Evolutionary conservation across 2,113 vertebrate species (phyloP), one percentile per base, ranked within the genome.

Genomic region (Axis porcinus): DNA sequence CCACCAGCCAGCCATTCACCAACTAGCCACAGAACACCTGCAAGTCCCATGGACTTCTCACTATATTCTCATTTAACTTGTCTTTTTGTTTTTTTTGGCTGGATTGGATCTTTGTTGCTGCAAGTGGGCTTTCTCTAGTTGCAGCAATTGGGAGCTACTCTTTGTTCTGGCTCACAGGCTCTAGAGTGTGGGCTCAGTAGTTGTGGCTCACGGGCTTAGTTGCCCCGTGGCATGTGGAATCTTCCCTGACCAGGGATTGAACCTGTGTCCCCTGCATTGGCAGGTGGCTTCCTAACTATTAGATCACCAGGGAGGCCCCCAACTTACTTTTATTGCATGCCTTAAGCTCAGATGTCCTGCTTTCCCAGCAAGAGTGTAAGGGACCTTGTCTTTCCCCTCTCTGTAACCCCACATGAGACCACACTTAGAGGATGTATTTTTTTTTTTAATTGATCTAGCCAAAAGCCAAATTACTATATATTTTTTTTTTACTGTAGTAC

Each of bases 401-500:
- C 86, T 52, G 30, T 28, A 21, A 43, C 58, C 55, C 45, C 43
- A 14, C 36, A n/a, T 7, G 30, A 33, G 5, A 28, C 36, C 64
- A 52, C 58, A 91, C 27, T 58, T 40, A 85, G 13, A 89, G 30
- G 52, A 57, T 28, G 2, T 17, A 23, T 33, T 23, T 81, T 78
- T 84, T 58, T 58, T 33, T 76, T 52, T 21, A 74, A 83, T 57
- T 21, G 1, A 78, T 60, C 81, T 85, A 85, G 36, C 11, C 45
- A 64, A 92, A 97, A 76, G 40, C 50, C n/a, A 64, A 43, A 64
- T 79, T 60, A 40, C 27, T 70, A 19, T 36, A 52, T 36, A 52
- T 82, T 85, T 90, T 81, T 90, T 81, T 54, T 96, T 91, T 78
- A 90, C 30, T 64, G 1, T 19, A 88, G 76, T 88, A 83, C 7